Evolutionary conservation across 1,140 invertebrate genomes (phyloP), one percentile per base, ranked within the genome.

Genomic region (Steinernema feltiae): DNA sequence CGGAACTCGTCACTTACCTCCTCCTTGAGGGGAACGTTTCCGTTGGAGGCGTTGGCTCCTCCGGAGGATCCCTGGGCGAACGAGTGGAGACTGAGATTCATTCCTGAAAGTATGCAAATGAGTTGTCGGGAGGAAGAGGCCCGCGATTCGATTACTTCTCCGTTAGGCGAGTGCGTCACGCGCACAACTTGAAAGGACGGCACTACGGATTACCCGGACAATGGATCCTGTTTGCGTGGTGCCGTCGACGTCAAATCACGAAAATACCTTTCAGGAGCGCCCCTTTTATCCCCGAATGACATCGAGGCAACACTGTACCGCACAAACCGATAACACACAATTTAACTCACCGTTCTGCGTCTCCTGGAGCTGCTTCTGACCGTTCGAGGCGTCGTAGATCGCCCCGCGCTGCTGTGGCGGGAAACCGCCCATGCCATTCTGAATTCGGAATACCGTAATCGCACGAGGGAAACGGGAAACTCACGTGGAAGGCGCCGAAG

Each of bases 401-500:
- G 53, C 53, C 24, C 53, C 53, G 15, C 53, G 53, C 53, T 63
- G 53, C 53, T 63, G 53, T 12, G n/a, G n/a, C n/a, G 53, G 53
- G 24, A 63, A 63, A 21, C 53, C 53, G 53, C 53, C 53, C 53
- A 63, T 63, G 2, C 53, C 53, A 63, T 63, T 63, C 53, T 63
- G 24, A 63, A 63, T 7, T n/a, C 24, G 53, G 3, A 27, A 27
- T 3, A 63, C 24, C 7, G 24, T n/a, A 21, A 27, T 15, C 24
- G 2, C 24, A 41, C 7, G 24, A 21, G 7, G 7, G 24, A 27
- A 27, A 15, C 12, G 15, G 12, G 53, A 21, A 27, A 63, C 53
- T 63, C 24, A 63, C 53, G 53, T 63, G 53, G 53, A 63, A 63
- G 12, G 53, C 53, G 53, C 53, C 53, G 53, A 63, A 63, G 12